Conservation (phyloP, 2,888 invertebrate genomes). For the Cosmopolites sordidus region DNA sequence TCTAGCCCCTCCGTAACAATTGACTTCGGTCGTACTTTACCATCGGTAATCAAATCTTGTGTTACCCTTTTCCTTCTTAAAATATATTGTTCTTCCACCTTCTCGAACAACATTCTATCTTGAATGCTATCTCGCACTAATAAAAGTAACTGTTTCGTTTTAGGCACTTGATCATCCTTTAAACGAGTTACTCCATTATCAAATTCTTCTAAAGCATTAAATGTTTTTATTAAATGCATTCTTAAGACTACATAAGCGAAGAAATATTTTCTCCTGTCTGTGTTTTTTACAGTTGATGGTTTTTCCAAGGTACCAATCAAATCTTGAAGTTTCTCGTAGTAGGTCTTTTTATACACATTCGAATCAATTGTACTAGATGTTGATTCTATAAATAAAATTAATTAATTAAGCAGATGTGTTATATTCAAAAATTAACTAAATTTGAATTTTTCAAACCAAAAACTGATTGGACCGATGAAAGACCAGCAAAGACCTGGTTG, state of each 20-base stretch:
- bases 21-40: slow-evolving; percentile 25
- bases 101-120: slow-evolving; percentile 30
- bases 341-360: slow-evolving; percentile 8
- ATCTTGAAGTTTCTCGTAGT: slow-evolving; percentile 25
- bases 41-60: slow-evolving; percentile 5
- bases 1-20: not conserved
- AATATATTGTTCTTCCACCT: slow-evolving; percentile 29
- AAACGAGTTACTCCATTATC: slow-evolving; percentile 3
- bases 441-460: too few species aligned
- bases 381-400: not conserved
- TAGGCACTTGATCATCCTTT: not conserved
- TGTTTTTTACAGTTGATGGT: slow-evolving; percentile 30
- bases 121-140: not conserved
- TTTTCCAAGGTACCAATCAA: slow-evolving; percentile 30
- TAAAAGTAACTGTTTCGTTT: not conserved
- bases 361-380: not conserved
- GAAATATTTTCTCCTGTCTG: slow-evolving; percentile 29
- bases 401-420: too few species aligned
- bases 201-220: slow-evolving; percentile 22
- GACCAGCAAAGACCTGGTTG: too few species aligned
- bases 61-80: slow-evolving; percentile 24
- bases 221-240: slow-evolving; percentile 28
- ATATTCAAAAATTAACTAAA: too few species aligned
- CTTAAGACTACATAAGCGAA: slow-evolving; percentile 27
- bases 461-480: too few species aligned